Base-by-base conservation (phyloP, 2,113 vertebrate genomes). In the Drymodes brunneopygia region DNA sequence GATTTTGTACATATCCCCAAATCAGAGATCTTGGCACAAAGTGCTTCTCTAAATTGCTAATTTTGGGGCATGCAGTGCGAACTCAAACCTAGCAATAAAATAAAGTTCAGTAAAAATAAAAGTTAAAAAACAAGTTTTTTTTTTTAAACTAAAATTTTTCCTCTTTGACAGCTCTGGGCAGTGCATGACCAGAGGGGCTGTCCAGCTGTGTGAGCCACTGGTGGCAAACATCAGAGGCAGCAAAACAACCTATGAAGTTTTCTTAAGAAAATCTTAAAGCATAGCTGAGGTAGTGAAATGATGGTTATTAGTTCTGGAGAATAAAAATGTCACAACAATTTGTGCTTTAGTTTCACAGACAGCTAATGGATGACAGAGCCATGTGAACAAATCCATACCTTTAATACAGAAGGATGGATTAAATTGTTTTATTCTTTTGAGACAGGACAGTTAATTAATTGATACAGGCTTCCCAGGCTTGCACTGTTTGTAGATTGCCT, bases 401-500 rank as follows among this genome's bases (percentile, higher is more conserved):
- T 35, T 88, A 57, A 71, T 77, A 48, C 0, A 48, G 27, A 53
- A 61, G 38, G 78, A 44, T 5, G 8, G 48, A 40, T 86, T 64
- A 70, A 53, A 80, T 87, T 56, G 77, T 83, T 86, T 64, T 88
- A 56, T 74, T 80, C 48, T 92, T 74, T 80, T 47, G 36, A 86
- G 83, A 79, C 60, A 61, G 86, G 58, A 47, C 38, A 90, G n/a
- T 91, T 95, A 96, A 92, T 94, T 86, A 91, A 90, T 70, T 79
- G 57, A 62, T 72, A 58, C 12, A 51, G 86, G 48, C 62, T 95
- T 82, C 58, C 42, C 42, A 64, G 80, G 48, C 54, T 91, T 81
- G 22, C 7, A 21, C 42, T 94, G 23, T 78, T 91, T 90, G 53
- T 81, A 92, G 53, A 82, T 57, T 77, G 54, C 65, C 18, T 84